Evolutionary conservation across 2,797 vertebrate species (phyloP).

Genomic region (Aselliscus stoliczkanus): DNA sequence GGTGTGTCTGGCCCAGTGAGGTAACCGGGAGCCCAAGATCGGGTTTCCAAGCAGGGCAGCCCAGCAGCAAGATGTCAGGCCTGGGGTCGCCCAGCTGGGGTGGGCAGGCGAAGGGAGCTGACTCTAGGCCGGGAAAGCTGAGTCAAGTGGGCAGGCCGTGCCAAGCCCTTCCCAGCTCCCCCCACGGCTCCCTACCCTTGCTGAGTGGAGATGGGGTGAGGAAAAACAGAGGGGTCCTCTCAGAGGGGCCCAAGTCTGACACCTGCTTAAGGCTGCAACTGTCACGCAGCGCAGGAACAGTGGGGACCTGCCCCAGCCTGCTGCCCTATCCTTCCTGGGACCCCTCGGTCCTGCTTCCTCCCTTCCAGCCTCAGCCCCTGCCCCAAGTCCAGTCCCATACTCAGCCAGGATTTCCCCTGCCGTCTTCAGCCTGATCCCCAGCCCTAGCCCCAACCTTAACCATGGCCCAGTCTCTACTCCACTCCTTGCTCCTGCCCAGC

Average conservation of each 20-base stretch:
- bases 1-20: neutral
- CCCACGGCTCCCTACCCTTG: neutral
- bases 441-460: neutral
- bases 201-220: neutral
- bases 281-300: neutral
- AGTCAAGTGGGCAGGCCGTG: slow-evolving; percentile 38
- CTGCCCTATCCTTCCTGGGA: neutral
- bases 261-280: neutral
- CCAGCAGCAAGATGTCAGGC: neutral
- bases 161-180: neutral
- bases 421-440: neutral
- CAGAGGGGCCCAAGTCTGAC: neutral
- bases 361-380: neutral
- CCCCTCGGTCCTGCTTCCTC: neutral
- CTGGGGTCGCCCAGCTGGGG: neutral
- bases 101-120: neutral
- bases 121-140: slow-evolving; percentile 14
- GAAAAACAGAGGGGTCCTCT: neutral
- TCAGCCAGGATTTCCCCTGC: neutral
- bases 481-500: neutral
- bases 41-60: neutral
- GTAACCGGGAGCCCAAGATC: neutral
- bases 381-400: neutral
- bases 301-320: neutral
- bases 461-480: neutral